A percentile compares a stretch with the other conserved stretches of the same genome.
Evolutionary conservation across 2,113 vertebrate genomes (phyloP).

Genomic region (Aptenodytes forsteri): DNA sequence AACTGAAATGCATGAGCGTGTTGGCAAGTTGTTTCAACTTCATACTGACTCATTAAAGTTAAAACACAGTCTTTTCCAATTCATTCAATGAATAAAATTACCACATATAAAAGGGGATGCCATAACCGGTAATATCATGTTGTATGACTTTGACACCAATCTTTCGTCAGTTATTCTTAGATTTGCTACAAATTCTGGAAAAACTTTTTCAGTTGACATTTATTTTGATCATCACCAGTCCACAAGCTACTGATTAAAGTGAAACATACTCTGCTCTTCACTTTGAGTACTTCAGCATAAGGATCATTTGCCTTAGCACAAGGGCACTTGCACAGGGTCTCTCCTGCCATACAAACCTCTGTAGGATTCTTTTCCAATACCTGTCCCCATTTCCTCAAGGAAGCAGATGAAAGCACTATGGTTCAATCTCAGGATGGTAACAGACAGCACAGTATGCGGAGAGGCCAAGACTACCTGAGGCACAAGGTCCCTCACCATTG

Average conservation of each 20-base stretch:
- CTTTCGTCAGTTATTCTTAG: neutral
- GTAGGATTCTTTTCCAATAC: neutral
- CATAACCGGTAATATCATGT: neutral
- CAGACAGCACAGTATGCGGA: neutral
- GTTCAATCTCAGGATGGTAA: neutral
- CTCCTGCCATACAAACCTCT: neutral
- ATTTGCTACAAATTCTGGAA: neutral
- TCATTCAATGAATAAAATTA: neutral
- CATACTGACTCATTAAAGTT: constrained; percentile 32
- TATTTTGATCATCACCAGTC: neutral
- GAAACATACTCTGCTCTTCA: neutral
- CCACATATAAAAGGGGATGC: neutral
- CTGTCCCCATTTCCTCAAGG: neutral
- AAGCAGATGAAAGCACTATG: neutral
- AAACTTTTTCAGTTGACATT: neutral
- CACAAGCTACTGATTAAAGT: neutral
- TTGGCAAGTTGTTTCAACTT: constrained; percentile 45
- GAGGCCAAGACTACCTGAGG: neutral
- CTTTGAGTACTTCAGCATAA: neutral
- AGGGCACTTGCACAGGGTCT: neutral
- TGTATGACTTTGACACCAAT: neutral
- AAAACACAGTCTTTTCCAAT: constrained; percentile 13
- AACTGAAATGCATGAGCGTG: constrained; percentile 38
- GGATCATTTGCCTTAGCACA: neutral
- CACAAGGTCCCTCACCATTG: neutral